phyloP scores from a whole-genome alignment of 2,113 vertebrate genomes.

The Rhea americana region DNA sequence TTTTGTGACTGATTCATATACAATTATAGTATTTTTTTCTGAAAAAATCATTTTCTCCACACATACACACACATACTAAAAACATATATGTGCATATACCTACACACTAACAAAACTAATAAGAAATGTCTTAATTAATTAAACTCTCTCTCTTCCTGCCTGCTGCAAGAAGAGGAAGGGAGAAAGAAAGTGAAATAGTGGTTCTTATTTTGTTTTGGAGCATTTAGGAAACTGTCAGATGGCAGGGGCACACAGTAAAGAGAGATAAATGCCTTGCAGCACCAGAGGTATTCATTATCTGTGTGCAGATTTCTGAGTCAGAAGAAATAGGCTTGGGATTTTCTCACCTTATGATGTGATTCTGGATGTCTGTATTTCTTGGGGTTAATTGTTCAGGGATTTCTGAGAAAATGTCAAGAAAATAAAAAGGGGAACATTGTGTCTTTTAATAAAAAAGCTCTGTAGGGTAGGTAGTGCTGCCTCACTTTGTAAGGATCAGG shows the following conservation, averaged over 20 bases:
- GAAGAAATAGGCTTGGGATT: background rate
- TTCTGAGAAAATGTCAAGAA: background rate
- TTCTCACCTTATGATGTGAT: background rate
- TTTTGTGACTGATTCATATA: background rate
- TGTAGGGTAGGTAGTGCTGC: fast-evolving
- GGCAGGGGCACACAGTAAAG: background rate
- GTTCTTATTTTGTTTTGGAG: background rate
- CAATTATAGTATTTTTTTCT: background rate
- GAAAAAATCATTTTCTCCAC: background rate
- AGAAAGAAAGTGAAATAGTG: background rate
- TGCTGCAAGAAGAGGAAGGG: background rate
- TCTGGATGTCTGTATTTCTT: background rate
- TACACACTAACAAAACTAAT: background rate
- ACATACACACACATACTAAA: background rate
- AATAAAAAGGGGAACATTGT: background rate
- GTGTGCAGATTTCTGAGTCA: background rate
- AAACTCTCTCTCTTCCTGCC: background rate
- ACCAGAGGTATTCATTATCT: background rate
- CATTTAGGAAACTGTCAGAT: background rate
- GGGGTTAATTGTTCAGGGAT: background rate
- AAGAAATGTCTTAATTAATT: background rate
- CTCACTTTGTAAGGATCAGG: background rate
- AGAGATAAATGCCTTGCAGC: background rate
- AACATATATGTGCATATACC: background rate
- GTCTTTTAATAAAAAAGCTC: background rate